Evolutionary conservation across 37 sponge, comb jelly and placozoan genomes (phyloP).

Genomic region (Cladorhizidae sp.): DNA sequence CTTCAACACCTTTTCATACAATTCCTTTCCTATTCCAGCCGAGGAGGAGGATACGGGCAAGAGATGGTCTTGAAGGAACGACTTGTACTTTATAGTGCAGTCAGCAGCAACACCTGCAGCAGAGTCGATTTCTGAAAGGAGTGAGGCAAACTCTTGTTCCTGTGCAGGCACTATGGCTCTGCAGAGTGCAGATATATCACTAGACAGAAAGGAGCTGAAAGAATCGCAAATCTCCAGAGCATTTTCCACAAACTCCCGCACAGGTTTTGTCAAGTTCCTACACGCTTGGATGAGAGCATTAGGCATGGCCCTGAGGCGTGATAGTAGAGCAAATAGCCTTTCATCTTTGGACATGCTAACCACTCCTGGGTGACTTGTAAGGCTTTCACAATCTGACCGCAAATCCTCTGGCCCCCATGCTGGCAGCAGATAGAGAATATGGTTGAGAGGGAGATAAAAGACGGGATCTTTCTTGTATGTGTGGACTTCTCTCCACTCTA

Average conservation of each 20-base stretch:
- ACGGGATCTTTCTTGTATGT: conserved; percentile 33
- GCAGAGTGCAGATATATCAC: conserved; percentile 15
- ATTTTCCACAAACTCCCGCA: conserved; percentile 24
- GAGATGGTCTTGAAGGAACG: conserved; percentile 15
- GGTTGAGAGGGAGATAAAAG: conserved; percentile 51
- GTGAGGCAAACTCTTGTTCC: neutral
- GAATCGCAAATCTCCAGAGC: conserved; percentile 44
- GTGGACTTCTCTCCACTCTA: conserved; percentile 36
- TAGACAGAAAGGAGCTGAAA: conserved; percentile 22
- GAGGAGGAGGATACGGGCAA: conserved; percentile 1
- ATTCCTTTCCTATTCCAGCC: conserved; percentile 25
- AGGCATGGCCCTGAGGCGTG: conserved; percentile 44
- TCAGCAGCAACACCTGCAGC: conserved; percentile 20
- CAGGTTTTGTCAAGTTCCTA: conserved; percentile 18
- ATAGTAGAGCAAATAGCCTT: conserved; percentile 30
- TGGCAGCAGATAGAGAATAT: conserved; percentile 53
- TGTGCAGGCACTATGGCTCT: neutral
- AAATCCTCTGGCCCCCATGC: conserved; percentile 22
- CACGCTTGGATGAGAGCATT: neutral
- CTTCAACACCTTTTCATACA: conserved; percentile 28
- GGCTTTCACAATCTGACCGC: neutral
- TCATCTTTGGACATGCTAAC: conserved; percentile 7
- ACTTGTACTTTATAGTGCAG: conserved; percentile 16
- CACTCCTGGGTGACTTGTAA: conserved; percentile 36
- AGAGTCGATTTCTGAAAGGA: conserved; percentile 23